Evolutionary conservation across 2,113 vertebrate species (phyloP).

Genomic region (Centropristis striata): DNA sequence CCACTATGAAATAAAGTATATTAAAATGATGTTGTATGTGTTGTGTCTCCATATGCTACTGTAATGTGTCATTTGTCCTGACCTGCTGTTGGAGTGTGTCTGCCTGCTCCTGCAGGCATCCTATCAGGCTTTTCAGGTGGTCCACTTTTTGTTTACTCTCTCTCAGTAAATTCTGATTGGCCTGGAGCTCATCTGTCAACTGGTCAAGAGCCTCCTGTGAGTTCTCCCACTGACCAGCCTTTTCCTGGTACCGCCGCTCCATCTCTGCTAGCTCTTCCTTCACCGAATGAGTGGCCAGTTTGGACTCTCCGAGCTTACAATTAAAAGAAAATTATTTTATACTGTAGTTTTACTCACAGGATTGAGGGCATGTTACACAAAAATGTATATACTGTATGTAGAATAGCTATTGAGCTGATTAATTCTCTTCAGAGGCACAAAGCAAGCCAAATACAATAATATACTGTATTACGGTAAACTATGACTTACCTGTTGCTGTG

Average conservation of each 20-base stretch:
- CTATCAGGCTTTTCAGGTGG: slow-evolving; percentile 56
- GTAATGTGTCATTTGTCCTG: background rate
- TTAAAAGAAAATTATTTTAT: background rate
- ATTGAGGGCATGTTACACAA: background rate
- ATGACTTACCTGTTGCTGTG: slow-evolving; percentile 71
- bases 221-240: slow-evolving; percentile 77
- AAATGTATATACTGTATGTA: background rate
- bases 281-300: slow-evolving; percentile 46
- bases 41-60: background rate
- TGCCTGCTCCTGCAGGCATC: slow-evolving; percentile 60
- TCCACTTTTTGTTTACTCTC: slow-evolving; percentile 66
- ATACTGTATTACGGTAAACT: background rate
- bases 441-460: background rate
- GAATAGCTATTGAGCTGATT: background rate
- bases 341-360: background rate
- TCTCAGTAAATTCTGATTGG: slow-evolving; percentile 64
- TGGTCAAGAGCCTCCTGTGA: slow-evolving; percentile 79
- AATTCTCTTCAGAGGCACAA: background rate
- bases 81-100: slow-evolving; percentile 74
- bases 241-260: slow-evolving; percentile 71
- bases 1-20: background rate
- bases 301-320: slow-evolving; percentile 66
- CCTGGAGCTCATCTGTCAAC: slow-evolving; percentile 77
- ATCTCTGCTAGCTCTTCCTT: slow-evolving; percentile 75
- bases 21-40: background rate